Evolutionary conservation across 2,888 invertebrate species (phyloP), one percentile per base, ranked within the genome.

Genomic region (Encarsia formosa): DNA sequence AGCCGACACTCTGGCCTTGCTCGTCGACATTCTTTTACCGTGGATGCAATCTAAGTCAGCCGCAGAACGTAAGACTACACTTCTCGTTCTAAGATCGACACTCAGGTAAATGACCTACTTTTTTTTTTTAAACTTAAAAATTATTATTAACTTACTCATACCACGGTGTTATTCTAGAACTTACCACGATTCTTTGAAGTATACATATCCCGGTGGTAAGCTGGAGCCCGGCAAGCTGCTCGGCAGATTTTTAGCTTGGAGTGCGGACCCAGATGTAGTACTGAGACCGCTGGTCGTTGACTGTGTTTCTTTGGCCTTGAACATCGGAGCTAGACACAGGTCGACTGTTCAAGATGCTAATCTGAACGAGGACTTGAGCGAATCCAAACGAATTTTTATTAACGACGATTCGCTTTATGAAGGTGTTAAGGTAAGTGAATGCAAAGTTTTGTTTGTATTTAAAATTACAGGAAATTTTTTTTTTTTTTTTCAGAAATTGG

Each of bases 11-110:
- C 50, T 71, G 1, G 69, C 70, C 11, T 63, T 67, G 15, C 56
- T 71, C 13, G 62, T 70, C 13, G 70, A 71, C 5, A 68, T 69
- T 54, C 58, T 71, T 8, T 46, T 67, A 34, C 68, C 71, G 0
- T 71, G 71, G 71, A 69, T 72, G 69, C 69, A 70, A 46, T 68
- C 71, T 1, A 69, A 66, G 37, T 65, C 64, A 3, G 50, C 49
- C 6, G 47, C 61, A 0, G 69, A 71, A 40, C 62, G 71, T 24
- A 62, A 62, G 51, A 66, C 61, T 9, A 64, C 70, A 0, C 52
- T 72, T 5, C 46, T 63, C 2, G 65, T 70, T 8, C 59, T 72
- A 15, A 57, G 67, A 13, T 61, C 62, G 2, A 65, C 66, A 5
- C 61, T 72, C 5, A 64, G 63, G 68, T 69, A 61, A 49, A 20